Evolutionary conservation across 2,797 vertebrate genomes (phyloP).

Genomic region (Esox masquinongy): DNA sequence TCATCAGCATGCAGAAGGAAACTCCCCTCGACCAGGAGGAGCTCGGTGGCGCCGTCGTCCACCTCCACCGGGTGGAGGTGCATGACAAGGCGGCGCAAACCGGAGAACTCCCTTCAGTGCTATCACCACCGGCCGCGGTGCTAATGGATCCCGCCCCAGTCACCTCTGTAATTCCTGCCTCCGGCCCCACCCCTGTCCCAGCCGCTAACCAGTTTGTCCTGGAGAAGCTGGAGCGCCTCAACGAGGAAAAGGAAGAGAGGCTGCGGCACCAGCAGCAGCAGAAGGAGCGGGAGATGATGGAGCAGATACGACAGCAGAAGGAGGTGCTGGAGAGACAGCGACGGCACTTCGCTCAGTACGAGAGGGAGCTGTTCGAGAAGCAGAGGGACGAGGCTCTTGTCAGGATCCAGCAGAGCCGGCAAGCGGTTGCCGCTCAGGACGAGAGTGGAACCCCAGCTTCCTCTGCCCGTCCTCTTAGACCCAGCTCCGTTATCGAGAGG

Average conservation of each 20-base stretch:
- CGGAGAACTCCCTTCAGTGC: constrained; percentile 29
- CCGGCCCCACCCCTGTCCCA: constrained; percentile 13
- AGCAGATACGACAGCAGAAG: constrained; percentile 87
- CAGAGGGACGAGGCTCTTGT: constrained; percentile 78
- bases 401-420: constrained; percentile 75
- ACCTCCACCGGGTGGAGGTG: constrained; percentile 43
- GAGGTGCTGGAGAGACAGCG: constrained; percentile 84
- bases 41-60: constrained; percentile 15
- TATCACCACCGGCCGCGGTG: constrained; percentile 31
- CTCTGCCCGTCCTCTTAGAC: constrained; percentile 58
- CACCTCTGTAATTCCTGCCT: not conserved
- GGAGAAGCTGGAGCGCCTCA: constrained; percentile 83
- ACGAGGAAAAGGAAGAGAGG: constrained; percentile 86
- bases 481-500: constrained; percentile 72
- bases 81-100: constrained; percentile 53
- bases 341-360: constrained; percentile 76
- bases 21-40: constrained; percentile 55
- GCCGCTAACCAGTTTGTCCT: constrained; percentile 53
- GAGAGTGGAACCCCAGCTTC: constrained; percentile 1
- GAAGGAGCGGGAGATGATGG: constrained; percentile 94
- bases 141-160: constrained; percentile 19
- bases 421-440: constrained; percentile 25
- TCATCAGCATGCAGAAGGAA: constrained; percentile 81
- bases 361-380: constrained; percentile 80
- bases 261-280: constrained; percentile 87